Evolutionary conservation across 1,140 invertebrate genomes (phyloP).

Genomic region (Goniozus legneri): DNA sequence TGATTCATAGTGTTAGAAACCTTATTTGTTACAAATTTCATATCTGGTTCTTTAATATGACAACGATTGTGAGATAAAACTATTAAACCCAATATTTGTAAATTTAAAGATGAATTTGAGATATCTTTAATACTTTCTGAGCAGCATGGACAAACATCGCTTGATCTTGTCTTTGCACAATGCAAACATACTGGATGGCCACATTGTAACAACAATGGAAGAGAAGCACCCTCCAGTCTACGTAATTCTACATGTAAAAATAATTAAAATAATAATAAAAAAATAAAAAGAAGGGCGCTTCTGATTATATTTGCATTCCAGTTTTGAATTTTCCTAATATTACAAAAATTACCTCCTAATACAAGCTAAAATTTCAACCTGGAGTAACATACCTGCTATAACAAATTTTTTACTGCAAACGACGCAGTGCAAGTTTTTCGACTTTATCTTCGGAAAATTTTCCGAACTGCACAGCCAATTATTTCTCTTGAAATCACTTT

Average conservation of each 20-base stretch:
- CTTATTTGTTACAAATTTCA: neutral
- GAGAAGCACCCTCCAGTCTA: slow-evolving; percentile 7
- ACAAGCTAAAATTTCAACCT: slow-evolving; percentile 23
- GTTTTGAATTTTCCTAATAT: too few species aligned
- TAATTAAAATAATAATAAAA: slow-evolving; percentile 7
- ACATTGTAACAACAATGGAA: slow-evolving; percentile 45
- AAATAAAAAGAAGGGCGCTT: slow-evolving; percentile 1
- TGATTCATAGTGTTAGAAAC: neutral
- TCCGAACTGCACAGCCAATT: too few species aligned
- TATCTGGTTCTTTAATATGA: neutral
- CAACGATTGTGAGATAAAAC: slow-evolving; percentile 11
- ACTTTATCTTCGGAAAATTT: slow-evolving; percentile 14
- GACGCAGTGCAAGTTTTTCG: slow-evolving; percentile 21
- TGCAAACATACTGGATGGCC: slow-evolving; percentile 45
- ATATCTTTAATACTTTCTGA: neutral
- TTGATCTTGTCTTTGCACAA: too few species aligned
- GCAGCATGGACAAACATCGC: neutral
- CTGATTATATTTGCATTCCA: too few species aligned
- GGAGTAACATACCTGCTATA: too few species aligned
- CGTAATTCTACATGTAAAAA: slow-evolving; percentile 23
- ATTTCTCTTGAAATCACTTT: too few species aligned
- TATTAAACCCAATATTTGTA: slow-evolving; percentile 16
- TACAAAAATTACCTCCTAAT: slow-evolving; percentile 25
- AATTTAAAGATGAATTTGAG: slow-evolving; percentile 6
- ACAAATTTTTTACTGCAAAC: too few species aligned